Evolutionary conservation across 2,113 vertebrate genomes (phyloP), one percentile per base, ranked within the genome.

Genomic region (Coptodon bakossiorum): DNA sequence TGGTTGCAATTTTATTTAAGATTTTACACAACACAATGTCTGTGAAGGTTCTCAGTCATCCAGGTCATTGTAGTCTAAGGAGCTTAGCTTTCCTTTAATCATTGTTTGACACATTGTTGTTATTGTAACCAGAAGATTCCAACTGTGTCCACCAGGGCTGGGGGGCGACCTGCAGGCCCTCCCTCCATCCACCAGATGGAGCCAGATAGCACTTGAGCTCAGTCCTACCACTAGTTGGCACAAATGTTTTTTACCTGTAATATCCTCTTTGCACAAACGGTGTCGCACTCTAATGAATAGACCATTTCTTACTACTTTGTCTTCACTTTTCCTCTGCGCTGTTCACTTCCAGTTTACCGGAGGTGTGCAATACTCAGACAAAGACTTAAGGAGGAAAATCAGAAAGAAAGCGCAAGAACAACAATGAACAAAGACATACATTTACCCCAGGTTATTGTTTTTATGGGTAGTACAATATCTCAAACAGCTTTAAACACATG

Each of bases 291-390:
- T 57, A 8, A 57, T 29, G 54, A 57, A 57, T 14, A 57, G 4
- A 57, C 24, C 12, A 5, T 29, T 57, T 57, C 7, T 57, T 57
- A 57, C 54, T 57, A 8, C 24, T 57, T 14, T 57, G 24, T 29
- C 54, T 57, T 57, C 54, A 27, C 4, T 14, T 57, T 57, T 57
- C 54, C 24, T 57, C 24, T 57, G 54, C 7, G 0, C 24, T 0
- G 54, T 57, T 57, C 54, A 57, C 54, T 57, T 57, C 54, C 12
- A 57, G 54, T 1, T 57, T 57, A 57, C 24, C 1, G 54, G 4
- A 27, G 54, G 54, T 57, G 54, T 57, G 54, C 1, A 27, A 27
- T 57, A 27, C 12, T 57, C 54, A 27, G 54, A 57, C 24, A 57
- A 57, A 57, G 54, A 3, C 54, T 27, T 57, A 27, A 57, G 54